These are phyloP conservation scores for Brachymystax lenok DNA, from an alignment of 2,797 vertebrate species.

Conservation along the genomic window DNA sequence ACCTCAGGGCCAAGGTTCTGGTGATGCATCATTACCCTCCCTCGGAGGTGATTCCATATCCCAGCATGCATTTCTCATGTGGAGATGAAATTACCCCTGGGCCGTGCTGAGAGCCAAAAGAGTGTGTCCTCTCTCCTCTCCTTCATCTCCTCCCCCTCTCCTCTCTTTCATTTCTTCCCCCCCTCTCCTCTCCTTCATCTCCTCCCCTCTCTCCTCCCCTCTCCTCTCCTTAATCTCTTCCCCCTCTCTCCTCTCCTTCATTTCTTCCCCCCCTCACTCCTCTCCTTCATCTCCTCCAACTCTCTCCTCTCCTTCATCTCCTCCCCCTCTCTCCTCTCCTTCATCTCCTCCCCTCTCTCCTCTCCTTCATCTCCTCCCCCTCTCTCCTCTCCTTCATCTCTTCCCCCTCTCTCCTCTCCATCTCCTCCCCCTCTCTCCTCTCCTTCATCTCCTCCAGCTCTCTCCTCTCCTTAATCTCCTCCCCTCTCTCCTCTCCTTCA, in stretches of 20 bases:
- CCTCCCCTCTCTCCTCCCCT: conserved; percentile 33
- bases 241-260: conserved; percentile 6
- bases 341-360: conserved; percentile 32
- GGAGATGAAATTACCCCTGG: conserved; percentile 76
- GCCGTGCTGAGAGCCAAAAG: conserved; percentile 72
- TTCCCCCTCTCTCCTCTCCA: conserved; percentile 30
- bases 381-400: conserved; percentile 15
- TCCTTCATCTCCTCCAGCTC: conserved; percentile 26
- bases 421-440: conserved; percentile 49
- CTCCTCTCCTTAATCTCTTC: conserved; percentile 12
- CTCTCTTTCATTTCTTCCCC: conserved; percentile 3
- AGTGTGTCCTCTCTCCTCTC: conserved; percentile 65
- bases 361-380: conserved; percentile 5
- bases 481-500: conserved; percentile 14
- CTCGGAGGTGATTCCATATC: conserved; percentile 77
- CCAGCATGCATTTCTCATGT: conserved; percentile 79
- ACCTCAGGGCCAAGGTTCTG: conserved; percentile 75
- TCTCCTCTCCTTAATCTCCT: conserved; percentile 18
- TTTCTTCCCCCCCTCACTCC: conserved; percentile 4
- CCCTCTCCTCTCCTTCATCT: conserved; percentile 20
- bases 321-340: conserved; percentile 49
- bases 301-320: conserved; percentile 5
- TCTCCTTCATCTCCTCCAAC: background rate
- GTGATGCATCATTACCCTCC: conserved; percentile 76
- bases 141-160: conserved; percentile 34